These are phyloP conservation scores for Cyanoliseus patagonus DNA, from an alignment of 2,113 vertebrate species.

Conservation along the genomic window DNA sequence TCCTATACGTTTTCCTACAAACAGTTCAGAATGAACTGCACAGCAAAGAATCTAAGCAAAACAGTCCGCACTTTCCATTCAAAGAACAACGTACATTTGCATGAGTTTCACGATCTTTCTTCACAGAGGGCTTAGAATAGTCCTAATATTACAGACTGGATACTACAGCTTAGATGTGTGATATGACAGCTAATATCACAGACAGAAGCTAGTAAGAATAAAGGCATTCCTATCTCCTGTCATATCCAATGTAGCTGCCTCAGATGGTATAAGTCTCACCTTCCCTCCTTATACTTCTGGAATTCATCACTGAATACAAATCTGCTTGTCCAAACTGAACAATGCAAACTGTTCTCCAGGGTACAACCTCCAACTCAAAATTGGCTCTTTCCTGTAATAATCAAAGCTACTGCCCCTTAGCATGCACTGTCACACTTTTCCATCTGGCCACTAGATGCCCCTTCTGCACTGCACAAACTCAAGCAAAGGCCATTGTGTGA, in stretches of 20 bases:
- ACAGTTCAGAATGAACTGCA: neutral
- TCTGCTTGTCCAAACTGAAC: neutral
- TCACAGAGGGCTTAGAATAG: constrained; percentile 13
- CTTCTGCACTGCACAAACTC: neutral
- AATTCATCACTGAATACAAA: neutral
- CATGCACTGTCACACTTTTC: neutral
- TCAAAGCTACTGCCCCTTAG: too few species aligned
- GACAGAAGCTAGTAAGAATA: neutral
- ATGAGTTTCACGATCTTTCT: neutral
- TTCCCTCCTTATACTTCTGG: neutral
- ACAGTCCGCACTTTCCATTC: neutral
- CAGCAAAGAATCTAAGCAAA: neutral
- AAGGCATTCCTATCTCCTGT: neutral
- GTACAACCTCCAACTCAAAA: neutral
- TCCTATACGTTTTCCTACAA: neutral
- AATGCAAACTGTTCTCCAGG: neutral
- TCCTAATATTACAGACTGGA: neutral
- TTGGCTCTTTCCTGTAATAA: neutral
- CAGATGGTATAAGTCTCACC: neutral
- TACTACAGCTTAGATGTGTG: neutral
- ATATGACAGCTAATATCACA: neutral
- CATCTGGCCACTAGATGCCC: constrained; percentile 21
- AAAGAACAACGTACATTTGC: neutral
- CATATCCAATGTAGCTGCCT: neutral
- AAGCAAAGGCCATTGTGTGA: neutral